These are phyloP conservation scores for Mycteria americana DNA, from an alignment of 2,797 vertebrate genomes.

Conservation along the genomic window DNA sequence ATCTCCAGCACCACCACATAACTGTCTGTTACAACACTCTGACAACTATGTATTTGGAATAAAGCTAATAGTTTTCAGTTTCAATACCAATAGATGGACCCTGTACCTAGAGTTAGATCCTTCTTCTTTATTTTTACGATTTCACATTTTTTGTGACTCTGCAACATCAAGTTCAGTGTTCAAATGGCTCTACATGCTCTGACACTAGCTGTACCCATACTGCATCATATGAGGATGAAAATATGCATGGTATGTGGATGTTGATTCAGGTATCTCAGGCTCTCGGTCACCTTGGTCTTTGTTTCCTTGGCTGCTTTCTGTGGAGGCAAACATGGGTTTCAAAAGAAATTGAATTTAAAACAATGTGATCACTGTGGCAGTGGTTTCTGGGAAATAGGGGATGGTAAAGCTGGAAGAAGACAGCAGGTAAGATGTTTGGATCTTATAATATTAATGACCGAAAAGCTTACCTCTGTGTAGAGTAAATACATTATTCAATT, in stretches of 20 bases:
- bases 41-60: background rate
- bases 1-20: background rate
- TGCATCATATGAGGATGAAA: background rate
- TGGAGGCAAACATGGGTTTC: background rate
- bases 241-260: background rate
- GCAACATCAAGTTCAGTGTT: background rate
- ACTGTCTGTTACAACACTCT: background rate
- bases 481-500: background rate
- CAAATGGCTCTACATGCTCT: background rate
- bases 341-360: background rate
- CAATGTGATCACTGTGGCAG: background rate
- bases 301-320: background rate
- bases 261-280: background rate
- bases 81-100: background rate
- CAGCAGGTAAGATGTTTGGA: background rate
- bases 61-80: background rate
- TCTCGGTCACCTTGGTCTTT: background rate
- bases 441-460: background rate
- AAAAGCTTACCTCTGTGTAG: background rate
- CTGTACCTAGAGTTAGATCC: background rate
- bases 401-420: background rate
- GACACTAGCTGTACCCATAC: background rate
- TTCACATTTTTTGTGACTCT: background rate
- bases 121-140: background rate
- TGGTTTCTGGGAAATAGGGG: background rate